These are phyloP conservation scores for Micropoecilia bifurca DNA, from an alignment of 2,797 vertebrate species.

Conservation along the genomic window DNA sequence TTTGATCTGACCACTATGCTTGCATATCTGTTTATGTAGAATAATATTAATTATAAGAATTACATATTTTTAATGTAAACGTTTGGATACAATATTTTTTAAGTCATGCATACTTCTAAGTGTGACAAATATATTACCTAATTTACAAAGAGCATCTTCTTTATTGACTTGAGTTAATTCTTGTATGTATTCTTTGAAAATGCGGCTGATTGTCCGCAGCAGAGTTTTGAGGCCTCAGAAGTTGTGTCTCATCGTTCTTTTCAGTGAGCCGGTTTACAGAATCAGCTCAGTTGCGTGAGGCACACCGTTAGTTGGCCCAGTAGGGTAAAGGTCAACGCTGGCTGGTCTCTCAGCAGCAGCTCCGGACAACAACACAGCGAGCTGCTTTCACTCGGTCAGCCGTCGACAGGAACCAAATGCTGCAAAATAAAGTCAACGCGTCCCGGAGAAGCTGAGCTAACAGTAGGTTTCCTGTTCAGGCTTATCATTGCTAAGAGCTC, in stretches of 20 bases:
- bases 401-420: not conserved
- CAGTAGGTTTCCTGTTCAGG: not conserved
- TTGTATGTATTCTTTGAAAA: not conserved
- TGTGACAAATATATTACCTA: not conserved
- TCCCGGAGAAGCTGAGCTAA: conserved; percentile 38
- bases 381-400: not conserved
- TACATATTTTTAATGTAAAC: not conserved
- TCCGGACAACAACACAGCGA: not conserved
- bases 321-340: conserved; percentile 61
- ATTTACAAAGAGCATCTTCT: not conserved
- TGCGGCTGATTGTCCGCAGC: too few species aligned
- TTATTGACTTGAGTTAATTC: not conserved
- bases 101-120: not conserved
- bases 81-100: not conserved
- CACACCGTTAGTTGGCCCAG: conserved; percentile 17
- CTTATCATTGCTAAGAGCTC: not conserved
- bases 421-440: not conserved
- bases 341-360: not conserved
- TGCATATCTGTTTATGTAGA: not conserved
- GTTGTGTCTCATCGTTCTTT: not conserved
- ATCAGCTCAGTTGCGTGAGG: not conserved
- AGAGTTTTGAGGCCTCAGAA: too few species aligned
- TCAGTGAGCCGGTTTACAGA: not conserved
- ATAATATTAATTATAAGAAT: not conserved
- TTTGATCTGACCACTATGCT: not conserved